Base-by-base conservation (phyloP, 2,888 invertebrate species). In the Nomada lathburiana region DNA sequence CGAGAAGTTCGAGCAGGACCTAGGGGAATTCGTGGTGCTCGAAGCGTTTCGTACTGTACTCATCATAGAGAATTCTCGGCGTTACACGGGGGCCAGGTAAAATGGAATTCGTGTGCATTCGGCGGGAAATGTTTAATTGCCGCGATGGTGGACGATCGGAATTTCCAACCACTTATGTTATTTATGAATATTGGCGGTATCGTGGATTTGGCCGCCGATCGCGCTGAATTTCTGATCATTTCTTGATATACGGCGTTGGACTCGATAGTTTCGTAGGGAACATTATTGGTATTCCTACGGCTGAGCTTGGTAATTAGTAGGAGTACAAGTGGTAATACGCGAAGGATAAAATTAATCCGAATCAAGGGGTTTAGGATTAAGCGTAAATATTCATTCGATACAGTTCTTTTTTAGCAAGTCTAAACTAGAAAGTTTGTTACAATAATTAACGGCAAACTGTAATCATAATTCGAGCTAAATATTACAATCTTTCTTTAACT, bases 21-120 rank as follows among this genome's bases (percentile, higher is more conserved):
- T 86, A 76, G 76, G 89, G 76, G 90, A 90, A 90, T 90, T 88
- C 88, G 82, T 70, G 89, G 86, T 88, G 86, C 88, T 88, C 85
- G 79, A 86, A 79, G 82, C 85, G 86, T 88, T 90, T 87, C 87
- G 87, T 36, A 88, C 90, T 88, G 26, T 2, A 89, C 90, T 90
- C 90, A 82, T 91, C 90, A 90, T 89, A 86, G 89, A 82, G 87
- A 85, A 90, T 91, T 89, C 90, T 83, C 81, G 84, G 76, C 82
- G 84, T 82, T 80, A 85, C 57, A 62, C 60, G 52, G 44, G 59
- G 69, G 72, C 72, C 85, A 85, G 90, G 86, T 91, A 91, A 91
- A 90, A 89, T 87, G 77, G 85, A 83, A 90, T 88, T 86, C 85
- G 83, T 86, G 84, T 83, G 79, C 80, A 65, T 57, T 69, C 82